Base-by-base conservation (phyloP, 2,113 vertebrate species). In the Choloepus hoffmanni region DNA sequence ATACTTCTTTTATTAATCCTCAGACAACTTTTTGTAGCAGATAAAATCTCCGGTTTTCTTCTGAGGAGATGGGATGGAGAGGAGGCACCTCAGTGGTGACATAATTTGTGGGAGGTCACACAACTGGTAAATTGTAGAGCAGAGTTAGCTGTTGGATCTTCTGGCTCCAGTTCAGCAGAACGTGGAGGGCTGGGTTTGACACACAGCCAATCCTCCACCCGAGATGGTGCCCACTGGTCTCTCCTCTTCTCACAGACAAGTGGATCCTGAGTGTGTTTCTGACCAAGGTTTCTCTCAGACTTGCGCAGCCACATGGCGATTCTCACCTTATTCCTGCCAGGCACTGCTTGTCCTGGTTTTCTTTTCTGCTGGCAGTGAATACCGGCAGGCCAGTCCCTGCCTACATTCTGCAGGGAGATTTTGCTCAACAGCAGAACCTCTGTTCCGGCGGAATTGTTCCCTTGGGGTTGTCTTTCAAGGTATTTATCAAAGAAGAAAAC, bases 401-500 rank as follows among this genome's bases (percentile, higher is more conserved):
- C 68, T 84, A 26, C 0, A 1, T 63, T 78, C n/a, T 30, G 91
- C 11, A 14, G 28, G 67, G 86, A 89, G 63, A 55, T 43, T 81
- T 68, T 93, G 78, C 62, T 48, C 26, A 83, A 90, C 28, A 5
- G 65, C 45, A 77, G 72, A 45, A 82, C 63, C 33, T 85, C 60
- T 26, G 10, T 28, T 40, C 43, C 72, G 1, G 2, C 19, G 60
- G 67, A 83, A 15, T 58, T 23, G 26, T 74, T 30, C 78, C 45
- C 77, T 5, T 55, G 85, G 65, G n/a, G 30, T 53, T 84, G 50
- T 84, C 74, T 82, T 85, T 68, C 43, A n/a, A 43, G 53, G 62
- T 36, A 40, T 77, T 94, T 85, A 84, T 45, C 45, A 68, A 74
- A 90, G 83, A 73, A 95, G 89, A 92, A 95, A 93, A 73, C 36